A percentile compares a stretch with the other conserved stretches of the same genome.
These are phyloP conservation scores for Danio albolineatus DNA, from an alignment of 2,797 vertebrate genomes.

Conservation along the genomic window DNA sequence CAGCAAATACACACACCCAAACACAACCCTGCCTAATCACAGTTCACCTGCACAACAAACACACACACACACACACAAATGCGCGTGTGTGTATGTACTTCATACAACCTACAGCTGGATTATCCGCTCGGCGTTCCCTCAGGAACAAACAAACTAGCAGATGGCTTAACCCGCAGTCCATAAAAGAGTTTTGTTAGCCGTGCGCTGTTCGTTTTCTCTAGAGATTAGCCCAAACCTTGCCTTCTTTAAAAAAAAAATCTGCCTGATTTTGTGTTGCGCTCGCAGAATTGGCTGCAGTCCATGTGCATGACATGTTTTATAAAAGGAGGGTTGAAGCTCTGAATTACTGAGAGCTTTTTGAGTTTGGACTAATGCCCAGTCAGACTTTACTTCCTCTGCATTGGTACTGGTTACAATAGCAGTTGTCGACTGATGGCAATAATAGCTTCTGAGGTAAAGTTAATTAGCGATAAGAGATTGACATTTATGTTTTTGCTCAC, in stretches of 20 bases:
- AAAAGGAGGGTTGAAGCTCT: not conserved
- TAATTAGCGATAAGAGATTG: not conserved
- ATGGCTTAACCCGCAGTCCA: conserved; percentile 7
- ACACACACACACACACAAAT: not conserved
- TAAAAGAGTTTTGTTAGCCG: not conserved
- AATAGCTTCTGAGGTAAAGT: not conserved
- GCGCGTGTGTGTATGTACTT: not conserved
- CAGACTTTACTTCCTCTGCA: conserved; percentile 10
- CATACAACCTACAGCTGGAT: conserved; percentile 18
- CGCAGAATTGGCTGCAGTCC: conserved; percentile 9
- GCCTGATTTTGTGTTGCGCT: not conserved
- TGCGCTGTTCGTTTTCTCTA: not conserved
- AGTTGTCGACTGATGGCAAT: not conserved
- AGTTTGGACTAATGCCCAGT: not conserved
- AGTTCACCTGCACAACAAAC: not conserved
- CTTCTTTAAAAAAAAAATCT: not conserved
- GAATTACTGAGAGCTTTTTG: not conserved
- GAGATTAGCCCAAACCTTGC: conserved; percentile 18
- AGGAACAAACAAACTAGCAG: conserved; percentile 40
- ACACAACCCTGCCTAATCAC: not conserved
- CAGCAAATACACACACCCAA: conserved; percentile 59
- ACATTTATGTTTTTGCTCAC: too few species aligned
- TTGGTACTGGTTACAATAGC: not conserved
- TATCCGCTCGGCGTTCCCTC: conserved; percentile 8
- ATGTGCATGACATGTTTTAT: conserved; percentile 4